Base-by-base conservation (phyloP, 2,113 vertebrate genomes). In the Spea bombifrons region DNA sequence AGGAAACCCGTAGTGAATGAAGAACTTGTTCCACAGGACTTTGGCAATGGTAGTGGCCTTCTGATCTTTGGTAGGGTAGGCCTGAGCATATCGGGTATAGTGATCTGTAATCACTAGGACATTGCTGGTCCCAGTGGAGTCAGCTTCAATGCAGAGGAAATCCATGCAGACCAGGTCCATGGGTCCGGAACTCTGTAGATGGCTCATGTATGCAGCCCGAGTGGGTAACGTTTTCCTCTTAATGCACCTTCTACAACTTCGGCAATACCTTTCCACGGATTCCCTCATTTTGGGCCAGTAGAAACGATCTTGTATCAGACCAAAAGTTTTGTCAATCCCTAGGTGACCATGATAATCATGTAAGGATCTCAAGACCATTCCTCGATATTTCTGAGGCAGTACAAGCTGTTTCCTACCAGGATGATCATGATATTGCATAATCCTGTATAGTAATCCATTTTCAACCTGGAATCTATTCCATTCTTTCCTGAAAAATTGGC, bases 1-100 rank as follows among this genome's bases (percentile, higher is more conserved):
- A 2, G 81, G 84, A 64, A 84, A 84, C 8, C 82, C 78, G 80
- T 72, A 82, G 13, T 65, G 8, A 3, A 77, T 52, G 15, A 81
- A 81, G 0, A 83, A 46, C n/a, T 82, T 81, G 49, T 82, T 75
- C 75, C 78, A 83, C 44, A 83, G 6, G 3, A 81, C 10, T 3
- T n/a, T 68, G 2, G 73, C 53, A 4, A 78, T 30, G 2, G 66
- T 82, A 12, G 43, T 71, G 9, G 80, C 81, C 4, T 81, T 84
- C 57, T 80, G 78, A 10, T 82, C 81, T 66, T 16, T 75, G 0
- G 81, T 83, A 0, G 78, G 73, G 16, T 57, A 82, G 9, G 53
- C 73, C 1, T 70, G 5, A 9, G 66, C 46, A 49, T 44, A 61
- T 12, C 59, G 30, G 43, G 46, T 84, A 45, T 83, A 83, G 30